phyloP scores from a whole-genome alignment of 1,140 invertebrate species.

The Riptortus pedestris region DNA sequence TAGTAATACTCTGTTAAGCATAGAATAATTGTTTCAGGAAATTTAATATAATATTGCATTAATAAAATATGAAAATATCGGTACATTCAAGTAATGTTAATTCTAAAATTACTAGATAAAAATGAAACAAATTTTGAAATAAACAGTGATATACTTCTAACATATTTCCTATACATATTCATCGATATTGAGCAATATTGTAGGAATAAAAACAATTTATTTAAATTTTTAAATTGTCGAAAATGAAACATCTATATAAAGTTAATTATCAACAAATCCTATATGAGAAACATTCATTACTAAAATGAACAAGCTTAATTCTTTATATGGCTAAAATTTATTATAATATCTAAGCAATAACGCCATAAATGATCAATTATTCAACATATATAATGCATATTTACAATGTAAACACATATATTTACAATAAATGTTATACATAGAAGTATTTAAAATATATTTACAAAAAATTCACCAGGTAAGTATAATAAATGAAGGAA shows the following conservation, averaged over 20 bases:
- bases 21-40: too few species aligned
- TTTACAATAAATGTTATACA: background rate
- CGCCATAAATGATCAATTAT: background rate
- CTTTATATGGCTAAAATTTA: background rate
- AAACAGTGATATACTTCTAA: too few species aligned
- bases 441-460: slow-evolving; percentile 3
- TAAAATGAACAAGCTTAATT: slow-evolving; percentile 6
- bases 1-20: too few species aligned
- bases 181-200: slow-evolving; percentile 14
- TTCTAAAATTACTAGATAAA: too few species aligned
- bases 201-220: background rate
- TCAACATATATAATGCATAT: slow-evolving; percentile 7
- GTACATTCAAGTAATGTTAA: too few species aligned
- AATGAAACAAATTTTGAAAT: too few species aligned
- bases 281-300: background rate
- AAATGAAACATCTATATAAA: slow-evolving; percentile 6
- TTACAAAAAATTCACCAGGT: slow-evolving; percentile 2
- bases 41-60: too few species aligned
- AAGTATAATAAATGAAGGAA: slow-evolving; percentile 14
- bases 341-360: slow-evolving; percentile 9
- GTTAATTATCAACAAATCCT: background rate
- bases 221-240: background rate
- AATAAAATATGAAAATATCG: too few species aligned
- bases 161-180: too few species aligned
- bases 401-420: slow-evolving; percentile 2